Evolutionary conservation across 2,113 vertebrate species (phyloP).

Genomic region (Periophthalmodon schlosseri): DNA sequence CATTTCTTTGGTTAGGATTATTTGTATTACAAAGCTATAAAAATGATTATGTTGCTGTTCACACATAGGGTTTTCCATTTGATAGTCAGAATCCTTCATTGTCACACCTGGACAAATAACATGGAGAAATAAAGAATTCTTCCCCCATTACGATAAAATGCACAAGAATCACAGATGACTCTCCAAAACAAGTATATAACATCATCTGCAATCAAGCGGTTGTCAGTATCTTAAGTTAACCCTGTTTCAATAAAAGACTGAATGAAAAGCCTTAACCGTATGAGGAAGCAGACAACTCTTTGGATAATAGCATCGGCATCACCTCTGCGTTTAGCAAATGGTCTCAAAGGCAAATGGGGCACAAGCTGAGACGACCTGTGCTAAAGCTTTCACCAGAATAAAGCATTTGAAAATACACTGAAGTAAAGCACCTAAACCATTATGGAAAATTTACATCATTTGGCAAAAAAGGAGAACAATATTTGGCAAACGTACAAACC

Average conservation of each 20-base stretch:
- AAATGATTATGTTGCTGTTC: slow-evolving; percentile 81
- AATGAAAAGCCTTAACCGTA: slow-evolving; percentile 63
- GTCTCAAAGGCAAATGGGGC: slow-evolving; percentile 67
- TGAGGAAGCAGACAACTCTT: slow-evolving; percentile 86
- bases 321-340: slow-evolving; percentile 76
- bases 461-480: slow-evolving; percentile 36
- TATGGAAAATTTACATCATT: slow-evolving; percentile 57
- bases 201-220: slow-evolving; percentile 46
- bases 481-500: slow-evolving; percentile 59
- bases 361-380: slow-evolving; percentile 67
- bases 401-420: slow-evolving; percentile 58
- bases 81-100: slow-evolving; percentile 73
- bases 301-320: slow-evolving; percentile 84
- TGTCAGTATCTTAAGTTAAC: slow-evolving; percentile 48
- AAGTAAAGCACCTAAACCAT: slow-evolving; percentile 57
- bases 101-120: slow-evolving; percentile 61
- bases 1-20: slow-evolving; percentile 93
- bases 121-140: slow-evolving; percentile 38
- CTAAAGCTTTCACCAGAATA: slow-evolving; percentile 76
- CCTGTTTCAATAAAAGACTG: slow-evolving; percentile 42
- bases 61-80: slow-evolving; percentile 64
- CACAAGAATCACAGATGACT: slow-evolving; percentile 47
- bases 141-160: slow-evolving; percentile 23
- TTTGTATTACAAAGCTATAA: slow-evolving; percentile 81
- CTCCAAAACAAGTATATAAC: slow-evolving; percentile 42